These are phyloP conservation scores for Lochmaea crataegi DNA, from an alignment of 2,888 invertebrate genomes.

Conservation along the genomic window DNA sequence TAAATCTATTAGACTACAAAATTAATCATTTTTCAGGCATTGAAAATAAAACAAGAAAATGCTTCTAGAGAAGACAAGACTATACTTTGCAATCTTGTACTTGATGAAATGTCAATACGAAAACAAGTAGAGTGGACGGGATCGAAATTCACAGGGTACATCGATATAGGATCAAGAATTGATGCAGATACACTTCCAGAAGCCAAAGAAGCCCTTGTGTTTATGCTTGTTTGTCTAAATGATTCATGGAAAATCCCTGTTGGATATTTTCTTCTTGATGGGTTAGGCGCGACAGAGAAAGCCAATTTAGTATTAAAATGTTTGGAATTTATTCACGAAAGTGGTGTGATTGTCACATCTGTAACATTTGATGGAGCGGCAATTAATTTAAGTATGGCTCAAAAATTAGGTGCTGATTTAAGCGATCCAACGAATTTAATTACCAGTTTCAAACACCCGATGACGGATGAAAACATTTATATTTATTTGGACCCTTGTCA, in stretches of 20 bases:
- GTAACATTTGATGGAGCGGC: slow-evolving; percentile 51
- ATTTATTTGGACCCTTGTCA: slow-evolving; percentile 46
- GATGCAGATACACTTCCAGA: slow-evolving; percentile 46
- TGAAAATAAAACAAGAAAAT: slow-evolving; percentile 15
- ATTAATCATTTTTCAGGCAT: no score
- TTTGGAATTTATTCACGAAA: slow-evolving; percentile 41
- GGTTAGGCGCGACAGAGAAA: slow-evolving; percentile 38
- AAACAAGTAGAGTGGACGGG: slow-evolving; percentile 49
- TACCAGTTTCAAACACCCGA: slow-evolving; percentile 20
- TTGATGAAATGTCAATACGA: slow-evolving; percentile 54
- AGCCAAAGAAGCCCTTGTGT: slow-evolving; percentile 49
- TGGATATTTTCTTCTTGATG: slow-evolving; percentile 49
- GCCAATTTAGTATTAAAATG: slow-evolving; percentile 41
- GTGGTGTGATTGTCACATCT: slow-evolving; percentile 43
- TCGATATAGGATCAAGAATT: slow-evolving; percentile 48
- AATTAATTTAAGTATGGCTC: slow-evolving; percentile 45
- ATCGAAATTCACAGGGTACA: slow-evolving; percentile 47
- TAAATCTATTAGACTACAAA: no score
- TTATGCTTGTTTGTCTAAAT: slow-evolving; percentile 49
- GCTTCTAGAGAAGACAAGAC: background rate
- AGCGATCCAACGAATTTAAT: slow-evolving; percentile 18
- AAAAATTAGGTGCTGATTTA: slow-evolving; percentile 41
- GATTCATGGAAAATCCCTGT: slow-evolving; percentile 49
- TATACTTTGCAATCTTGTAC: slow-evolving; percentile 47
- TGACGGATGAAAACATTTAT: slow-evolving; percentile 20